Conservation (phyloP, 2,113 vertebrate species). For the Salvelinus sp. region DNA sequence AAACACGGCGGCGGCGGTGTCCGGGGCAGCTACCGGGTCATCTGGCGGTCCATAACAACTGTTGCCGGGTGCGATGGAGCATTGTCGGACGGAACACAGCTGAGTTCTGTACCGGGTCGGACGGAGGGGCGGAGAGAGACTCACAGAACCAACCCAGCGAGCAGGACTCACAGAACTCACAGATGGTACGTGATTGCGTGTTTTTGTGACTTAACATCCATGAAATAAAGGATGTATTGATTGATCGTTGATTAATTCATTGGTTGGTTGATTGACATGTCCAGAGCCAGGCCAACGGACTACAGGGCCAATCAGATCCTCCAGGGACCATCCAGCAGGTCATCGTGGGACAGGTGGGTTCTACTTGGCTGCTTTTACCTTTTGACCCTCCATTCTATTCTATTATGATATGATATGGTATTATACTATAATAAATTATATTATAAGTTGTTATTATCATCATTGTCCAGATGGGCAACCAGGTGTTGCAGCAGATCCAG, state of each 20-base stretch:
- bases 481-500: slow-evolving; percentile 93
- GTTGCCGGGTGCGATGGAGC: slow-evolving; percentile 74
- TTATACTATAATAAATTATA: no score
- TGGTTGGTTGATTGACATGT: slow-evolving; percentile 21
- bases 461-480: slow-evolving; percentile 82
- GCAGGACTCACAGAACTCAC: not conserved
- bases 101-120: slow-evolving; percentile 77
- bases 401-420: no score
- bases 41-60: slow-evolving; percentile 70
- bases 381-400: no score
- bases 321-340: slow-evolving; percentile 90
- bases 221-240: not conserved
- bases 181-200: not conserved
- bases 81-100: slow-evolving; percentile 79
- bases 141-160: slow-evolving; percentile 39
- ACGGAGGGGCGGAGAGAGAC: slow-evolving; percentile 76
- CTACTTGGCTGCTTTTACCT: no score
- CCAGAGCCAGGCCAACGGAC: slow-evolving; percentile 83
- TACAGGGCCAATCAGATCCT: slow-evolving; percentile 83
- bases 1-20: slow-evolving; percentile 65
- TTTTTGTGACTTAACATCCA: not conserved
- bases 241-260: no score
- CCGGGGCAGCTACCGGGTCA: slow-evolving; percentile 71
- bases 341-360: slow-evolving; percentile 90
- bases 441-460: no score